These are phyloP conservation scores for Rhinoderma darwinii DNA, from an alignment of 2,113 vertebrate species.

Conservation along the genomic window DNA sequence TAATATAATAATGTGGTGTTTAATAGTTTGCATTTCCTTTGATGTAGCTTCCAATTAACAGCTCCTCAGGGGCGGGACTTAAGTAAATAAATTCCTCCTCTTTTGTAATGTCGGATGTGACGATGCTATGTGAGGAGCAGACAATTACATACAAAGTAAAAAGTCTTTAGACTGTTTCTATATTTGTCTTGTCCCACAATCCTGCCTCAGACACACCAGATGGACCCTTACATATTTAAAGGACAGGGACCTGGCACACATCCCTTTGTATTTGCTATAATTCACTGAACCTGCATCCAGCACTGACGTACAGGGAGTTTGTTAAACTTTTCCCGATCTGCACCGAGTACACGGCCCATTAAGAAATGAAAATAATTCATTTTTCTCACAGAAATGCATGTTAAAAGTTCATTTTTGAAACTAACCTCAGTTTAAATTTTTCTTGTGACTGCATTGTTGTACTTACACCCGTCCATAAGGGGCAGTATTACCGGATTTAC, in stretches of 20 bases:
- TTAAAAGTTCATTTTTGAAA: too few species aligned
- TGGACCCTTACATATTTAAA: slow-evolving; percentile 13
- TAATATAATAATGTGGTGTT: too few species aligned
- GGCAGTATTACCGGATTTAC: too few species aligned
- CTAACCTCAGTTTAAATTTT: too few species aligned
- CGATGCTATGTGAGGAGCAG: neutral
- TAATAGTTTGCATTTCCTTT: too few species aligned
- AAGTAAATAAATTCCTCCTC: neutral
- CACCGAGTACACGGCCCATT: too few species aligned
- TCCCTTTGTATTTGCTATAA: slow-evolving; percentile 7
- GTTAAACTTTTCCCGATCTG: neutral
- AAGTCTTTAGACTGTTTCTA: neutral
- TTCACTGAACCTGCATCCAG: neutral
- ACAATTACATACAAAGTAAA: neutral
- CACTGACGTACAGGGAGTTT: neutral
- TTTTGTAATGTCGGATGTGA: neutral
- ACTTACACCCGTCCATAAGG: too few species aligned
- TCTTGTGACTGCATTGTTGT: too few species aligned
- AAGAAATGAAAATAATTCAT: too few species aligned
- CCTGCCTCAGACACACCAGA: neutral
- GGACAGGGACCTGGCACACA: neutral
- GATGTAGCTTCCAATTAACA: neutral
- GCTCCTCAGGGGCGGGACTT: neutral
- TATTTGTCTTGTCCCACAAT: neutral
- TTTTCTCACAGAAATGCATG: too few species aligned